A percentile compares a stretch with the other conserved stretches of the same genome.
Conservation (phyloP, 2,888 invertebrate genomes). For the Tridacna crocea region DNA sequence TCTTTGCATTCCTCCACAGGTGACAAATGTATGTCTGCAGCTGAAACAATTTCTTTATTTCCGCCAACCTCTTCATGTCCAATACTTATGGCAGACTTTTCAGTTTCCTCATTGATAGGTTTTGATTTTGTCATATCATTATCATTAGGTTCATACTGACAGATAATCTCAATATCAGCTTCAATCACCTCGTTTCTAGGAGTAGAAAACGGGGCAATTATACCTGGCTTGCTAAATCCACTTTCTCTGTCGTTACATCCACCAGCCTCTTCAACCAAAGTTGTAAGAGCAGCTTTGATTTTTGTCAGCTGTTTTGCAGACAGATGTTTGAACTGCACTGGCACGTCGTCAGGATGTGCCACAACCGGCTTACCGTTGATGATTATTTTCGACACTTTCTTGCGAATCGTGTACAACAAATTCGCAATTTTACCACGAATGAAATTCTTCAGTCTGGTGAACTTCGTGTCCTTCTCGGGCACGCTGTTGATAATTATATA, state of each 20-base stretch:
- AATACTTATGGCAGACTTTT: neutral
- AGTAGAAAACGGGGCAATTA: neutral
- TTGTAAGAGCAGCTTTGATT: neutral
- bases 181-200: constrained; percentile 7
- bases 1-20: neutral
- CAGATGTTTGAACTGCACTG: neutral
- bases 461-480: neutral
- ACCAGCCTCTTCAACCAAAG: too few species aligned
- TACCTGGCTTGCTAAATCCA: neutral
- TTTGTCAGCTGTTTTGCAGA: constrained; percentile 17
- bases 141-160: too few species aligned
- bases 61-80: too few species aligned
- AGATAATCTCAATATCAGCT: neutral
- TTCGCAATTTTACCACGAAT: constrained; percentile 1
- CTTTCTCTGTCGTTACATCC: too few species aligned
- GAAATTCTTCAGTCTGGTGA: constrained; percentile 4
- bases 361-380: constrained; percentile 6
- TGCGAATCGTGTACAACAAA: constrained; percentile 15
- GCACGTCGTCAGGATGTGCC: neutral
- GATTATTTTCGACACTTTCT: constrained; percentile 9
- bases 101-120: too few species aligned
- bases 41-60: too few species aligned
- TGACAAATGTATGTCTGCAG: neutral
- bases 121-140: too few species aligned
- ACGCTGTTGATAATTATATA: neutral